Evolutionary conservation across 2,888 invertebrate genomes (phyloP), one percentile per base, ranked within the genome.

Genomic region (Acleris laterana): DNA sequence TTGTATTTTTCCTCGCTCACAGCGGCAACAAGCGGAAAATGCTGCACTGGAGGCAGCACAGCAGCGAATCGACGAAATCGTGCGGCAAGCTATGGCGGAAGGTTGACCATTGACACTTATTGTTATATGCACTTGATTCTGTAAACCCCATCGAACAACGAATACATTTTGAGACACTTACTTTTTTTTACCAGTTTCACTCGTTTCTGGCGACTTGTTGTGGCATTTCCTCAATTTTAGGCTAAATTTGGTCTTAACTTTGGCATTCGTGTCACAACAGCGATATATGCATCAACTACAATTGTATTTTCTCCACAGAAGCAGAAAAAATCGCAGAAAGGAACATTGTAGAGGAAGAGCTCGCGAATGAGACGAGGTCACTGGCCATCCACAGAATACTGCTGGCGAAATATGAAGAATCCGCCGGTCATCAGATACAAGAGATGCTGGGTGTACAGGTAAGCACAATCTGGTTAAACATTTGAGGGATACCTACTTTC

Each of bases 371-470:
- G n/a, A n/a, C 19, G 16, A n/a, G 53, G 6, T 28, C 53, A 16
- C 4, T 32, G 6, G 22, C 17, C 53, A 9, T 28, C 3, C 46
- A 19, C 53, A 25, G 28, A 9, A 28, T 19, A 13, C 28, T 22
- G 44, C 32, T 62, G 32, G 6, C 25, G 20, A 22, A 25, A 2
- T 13, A 16, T 11, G 53, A 53, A 19, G 46, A 62, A 13, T 3
- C 19, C 17, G 20, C 53, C 4, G 25, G 61, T 11, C 28, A 32
- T 16, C 28, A 62, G n/a, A 20, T 62, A 20, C 53, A 28, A 46
- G 52, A 53, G 0, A 62, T 62, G 61, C 25, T 63, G 19, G 28
- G 57, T 16, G 44, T 63, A 46, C 53, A 62, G 28, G 61, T 53
- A 44, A 44, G 4, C n/a, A 44, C 13, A 5, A 16, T 4, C n/a